Conservation (phyloP, 2,888 invertebrate genomes). For the Isoperla grammatica region DNA sequence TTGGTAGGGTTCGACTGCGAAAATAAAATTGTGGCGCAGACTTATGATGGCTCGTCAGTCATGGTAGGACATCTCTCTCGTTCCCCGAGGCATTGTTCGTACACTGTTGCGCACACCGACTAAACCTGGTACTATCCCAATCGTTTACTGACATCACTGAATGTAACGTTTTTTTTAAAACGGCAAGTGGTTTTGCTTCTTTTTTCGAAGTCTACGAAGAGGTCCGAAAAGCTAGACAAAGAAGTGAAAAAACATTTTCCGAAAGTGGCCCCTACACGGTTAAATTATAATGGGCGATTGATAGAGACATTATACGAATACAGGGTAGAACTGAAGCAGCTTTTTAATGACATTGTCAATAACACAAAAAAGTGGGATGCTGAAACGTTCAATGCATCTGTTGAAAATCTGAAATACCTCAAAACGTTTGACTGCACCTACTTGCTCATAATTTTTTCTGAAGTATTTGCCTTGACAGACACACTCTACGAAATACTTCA, state of each 20-base stretch:
- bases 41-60: constrained; percentile 3
- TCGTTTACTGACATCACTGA: not conserved
- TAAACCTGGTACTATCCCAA: constrained; percentile 2
- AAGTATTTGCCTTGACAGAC: not conserved
- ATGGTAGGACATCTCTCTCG: not conserved
- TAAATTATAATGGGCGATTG: not conserved
- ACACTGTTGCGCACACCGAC: constrained; percentile 1
- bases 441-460: not conserved
- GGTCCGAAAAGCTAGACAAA: not conserved
- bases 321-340: not conserved
- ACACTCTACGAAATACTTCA: no score
- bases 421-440: no score
- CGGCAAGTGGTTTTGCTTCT: not conserved
- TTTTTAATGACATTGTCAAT: constrained; percentile 1
- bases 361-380: not conserved
- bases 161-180: not conserved
- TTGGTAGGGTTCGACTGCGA: constrained; percentile 1
- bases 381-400: no score
- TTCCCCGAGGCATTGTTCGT: constrained; percentile 7
- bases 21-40: constrained; percentile 16
- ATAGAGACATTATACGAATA: constrained; percentile 6
- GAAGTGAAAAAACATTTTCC: constrained; percentile 7
- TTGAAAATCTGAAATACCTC: not conserved
- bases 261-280: not conserved
- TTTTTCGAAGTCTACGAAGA: no score